Evolutionary conservation across 2,888 invertebrate species (phyloP), one percentile per base, ranked within the genome.

Genomic region (Anticlea derivata): DNA sequence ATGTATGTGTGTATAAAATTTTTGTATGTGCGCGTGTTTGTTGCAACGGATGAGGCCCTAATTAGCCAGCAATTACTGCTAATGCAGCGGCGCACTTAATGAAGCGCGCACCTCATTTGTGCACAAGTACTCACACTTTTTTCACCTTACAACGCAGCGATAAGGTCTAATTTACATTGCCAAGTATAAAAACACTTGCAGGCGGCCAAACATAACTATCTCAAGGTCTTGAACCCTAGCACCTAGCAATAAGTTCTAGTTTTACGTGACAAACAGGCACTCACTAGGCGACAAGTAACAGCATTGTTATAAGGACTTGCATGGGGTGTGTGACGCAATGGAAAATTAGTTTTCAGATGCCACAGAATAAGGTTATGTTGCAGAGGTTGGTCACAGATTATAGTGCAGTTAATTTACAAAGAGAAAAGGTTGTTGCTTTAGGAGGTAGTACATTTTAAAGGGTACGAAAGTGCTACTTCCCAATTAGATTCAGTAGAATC

Each of bases 11-110:
- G 20, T 30, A 5, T n/a, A 33, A 8, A 8, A 13, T 38, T 37
- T 45, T 11, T 41, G 20, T 35, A 37, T 47, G 52, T 56, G 58
- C 65, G 68, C 68, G 50, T 47, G 45, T 54, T 66, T 61, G 71
- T 68, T 71, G 75, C 78, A 75, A 68, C 80, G 80, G 81, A 83
- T 78, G 80, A 65, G 70, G 70, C 66, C 68, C 82, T 84, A 86
- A 86, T 86, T 84, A 84, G 81, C 75, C 67, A 56, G 74, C 83
- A 83, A 84, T 84, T 83, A 83, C 77, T 67, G 68, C 79, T 84
- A 84, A 86, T 86, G 80, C 80, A 70, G 69, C 73, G 63, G 52
- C 73, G 68, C 75, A 76, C 69, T 80, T 83, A 81, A 65, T 65
- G 60, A 63, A 78, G 74, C 76, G 74, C 61, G 71, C 71, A 73